phyloP scores from a whole-genome alignment of 1,140 invertebrate species.

The Zaprionus lachaisei region DNA sequence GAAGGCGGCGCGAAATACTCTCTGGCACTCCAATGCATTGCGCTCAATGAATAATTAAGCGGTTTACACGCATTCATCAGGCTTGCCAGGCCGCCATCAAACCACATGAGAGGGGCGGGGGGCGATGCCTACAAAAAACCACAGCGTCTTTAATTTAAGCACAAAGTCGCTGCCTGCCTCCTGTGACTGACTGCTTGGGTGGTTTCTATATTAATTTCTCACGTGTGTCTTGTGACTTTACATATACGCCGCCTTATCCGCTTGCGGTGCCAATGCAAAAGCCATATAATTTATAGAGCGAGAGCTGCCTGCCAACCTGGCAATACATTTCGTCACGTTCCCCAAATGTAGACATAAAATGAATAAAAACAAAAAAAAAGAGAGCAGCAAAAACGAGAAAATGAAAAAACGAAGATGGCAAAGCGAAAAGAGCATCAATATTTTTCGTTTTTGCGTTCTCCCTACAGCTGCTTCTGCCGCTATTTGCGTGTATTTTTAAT shows the following conservation, averaged over 20 bases:
- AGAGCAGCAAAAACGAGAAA: background rate
- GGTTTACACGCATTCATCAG: conserved; percentile 71
- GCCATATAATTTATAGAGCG: conserved; percentile 79
- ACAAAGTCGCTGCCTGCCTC: background rate
- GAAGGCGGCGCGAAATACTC: background rate
- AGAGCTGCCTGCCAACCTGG: conserved; percentile 34
- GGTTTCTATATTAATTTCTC: conserved; percentile 45
- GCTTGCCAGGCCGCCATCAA: conserved; percentile 20
- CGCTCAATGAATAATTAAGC: conserved; percentile 81
- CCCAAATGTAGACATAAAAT: conserved; percentile 55
- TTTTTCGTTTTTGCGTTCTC: conserved; percentile 52
- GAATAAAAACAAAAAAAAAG: conserved; percentile 21
- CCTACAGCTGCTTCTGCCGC: conserved; percentile 22
- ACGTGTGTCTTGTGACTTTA: conserved; percentile 29
- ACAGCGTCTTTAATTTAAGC: conserved; percentile 56
- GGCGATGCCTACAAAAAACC: conserved; percentile 30
- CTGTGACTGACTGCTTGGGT: conserved; percentile 35
- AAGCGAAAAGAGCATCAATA: conserved; percentile 69
- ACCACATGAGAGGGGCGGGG: background rate
- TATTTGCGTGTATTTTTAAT: conserved; percentile 75
- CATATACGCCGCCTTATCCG: conserved; percentile 48
- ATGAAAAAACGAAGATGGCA: conserved; percentile 3
- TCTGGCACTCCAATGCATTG: conserved; percentile 77
- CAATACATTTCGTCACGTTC: conserved; percentile 73
- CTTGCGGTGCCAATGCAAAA: conserved; percentile 41